Evolutionary conservation across 2,888 invertebrate species (phyloP), one percentile per base, ranked within the genome.

Genomic region (Andrena chrysosceles): DNA sequence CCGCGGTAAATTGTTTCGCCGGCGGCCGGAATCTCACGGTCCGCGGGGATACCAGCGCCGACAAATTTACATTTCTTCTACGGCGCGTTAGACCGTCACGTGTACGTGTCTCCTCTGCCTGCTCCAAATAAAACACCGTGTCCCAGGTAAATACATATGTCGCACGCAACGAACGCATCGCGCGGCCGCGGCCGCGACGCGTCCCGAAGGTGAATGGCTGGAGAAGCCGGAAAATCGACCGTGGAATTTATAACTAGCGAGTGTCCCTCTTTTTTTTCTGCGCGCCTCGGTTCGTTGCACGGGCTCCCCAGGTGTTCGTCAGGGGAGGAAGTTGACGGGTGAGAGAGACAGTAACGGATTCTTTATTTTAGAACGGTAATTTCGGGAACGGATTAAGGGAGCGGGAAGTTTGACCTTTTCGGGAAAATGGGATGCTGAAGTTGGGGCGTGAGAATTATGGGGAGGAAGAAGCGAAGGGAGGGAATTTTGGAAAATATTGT

Each of bases 21-120:
- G 60, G 48, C 66, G 71, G 83, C 29, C 29, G 48, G 49, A 56
- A 67, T 66, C 73, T 75, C 67, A 10, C 33, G 16, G 42, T 1
- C 63, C 66, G 23, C 35, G 8, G 66, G 20, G 52, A 26, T 31
- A 31, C 35, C n/a, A n/a, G 4, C 31, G n/a, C 13, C 29, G 81
- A 49, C 56, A 81, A 75, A 82, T 81, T 81, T 82, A 81, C 75
- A 75, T 68, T 81, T 81, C 81, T 80, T 49, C 59, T 20, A 64
- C 16, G 42, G n/a, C 31, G 33, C 73, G 80, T 68, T 80, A 63
- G 49, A 52, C 31, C 33, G 81, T 29, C 54, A 31, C 49, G 26
- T 10, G 26, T 23, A 33, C 35, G 56, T 54, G 35, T 33, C 33
- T n/a, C 29, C 48, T 23, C 16, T 26, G 42, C 31, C 31, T 48